A percentile compares a stretch with the other conserved stretches of the same genome.
Conservation (phyloP, 2,797 vertebrate genomes). For the Scyliorhinus canicula region DNA sequence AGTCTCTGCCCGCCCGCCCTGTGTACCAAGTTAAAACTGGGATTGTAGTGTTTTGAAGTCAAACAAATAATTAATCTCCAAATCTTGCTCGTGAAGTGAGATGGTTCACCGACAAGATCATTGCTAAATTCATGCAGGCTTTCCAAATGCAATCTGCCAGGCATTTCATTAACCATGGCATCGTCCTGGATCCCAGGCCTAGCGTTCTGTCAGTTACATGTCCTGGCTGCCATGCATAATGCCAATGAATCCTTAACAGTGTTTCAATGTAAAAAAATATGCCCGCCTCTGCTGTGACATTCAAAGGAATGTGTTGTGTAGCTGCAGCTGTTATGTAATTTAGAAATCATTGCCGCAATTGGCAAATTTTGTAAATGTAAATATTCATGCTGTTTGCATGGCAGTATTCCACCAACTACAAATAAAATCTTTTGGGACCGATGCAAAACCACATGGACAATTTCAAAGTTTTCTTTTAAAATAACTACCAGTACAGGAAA, state of each 20-base stretch:
- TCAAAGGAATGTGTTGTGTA: neutral
- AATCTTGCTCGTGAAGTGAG: neutral
- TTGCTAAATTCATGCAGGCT: neutral
- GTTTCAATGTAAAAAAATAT: neutral
- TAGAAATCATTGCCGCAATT: conserved; percentile 6
- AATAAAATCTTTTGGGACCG: neutral
- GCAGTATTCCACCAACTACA: neutral
- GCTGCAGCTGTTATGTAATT: neutral
- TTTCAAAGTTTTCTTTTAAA: neutral
- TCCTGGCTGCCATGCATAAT: neutral
- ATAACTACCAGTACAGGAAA: neutral
- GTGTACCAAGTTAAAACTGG: neutral
- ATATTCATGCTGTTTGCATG: neutral
- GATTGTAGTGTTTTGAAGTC: neutral
- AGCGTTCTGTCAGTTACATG: neutral
- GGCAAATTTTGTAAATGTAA: neutral
- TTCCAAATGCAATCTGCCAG: conserved; percentile 11
- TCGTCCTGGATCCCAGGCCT: neutral
- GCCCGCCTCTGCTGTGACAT: conserved; percentile 16
- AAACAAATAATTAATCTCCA: neutral
- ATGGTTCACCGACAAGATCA: neutral
- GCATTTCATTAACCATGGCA: neutral
- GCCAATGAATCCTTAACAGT: neutral
- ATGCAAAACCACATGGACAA: neutral
- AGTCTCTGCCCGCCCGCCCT: neutral